Conservation (phyloP, 2,113 vertebrate genomes). For the Narcine bancroftii region DNA sequence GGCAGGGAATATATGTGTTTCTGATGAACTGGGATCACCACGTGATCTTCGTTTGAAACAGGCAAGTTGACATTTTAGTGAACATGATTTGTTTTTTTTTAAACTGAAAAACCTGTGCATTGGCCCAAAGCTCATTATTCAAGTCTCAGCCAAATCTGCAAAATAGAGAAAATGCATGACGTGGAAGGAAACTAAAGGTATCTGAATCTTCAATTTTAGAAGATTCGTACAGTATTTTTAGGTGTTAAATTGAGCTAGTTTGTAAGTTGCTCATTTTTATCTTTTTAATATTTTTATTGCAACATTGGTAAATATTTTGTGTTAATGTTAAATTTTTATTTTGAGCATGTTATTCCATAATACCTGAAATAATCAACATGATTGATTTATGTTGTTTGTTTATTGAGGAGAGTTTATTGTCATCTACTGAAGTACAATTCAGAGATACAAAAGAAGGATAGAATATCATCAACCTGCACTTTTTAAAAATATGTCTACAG, state of each 20-base stretch:
- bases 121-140: not conserved
- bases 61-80: slow-evolving; percentile 57
- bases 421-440: no score
- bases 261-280: not conserved
- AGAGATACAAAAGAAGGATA: not conserved
- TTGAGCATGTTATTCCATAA: not conserved
- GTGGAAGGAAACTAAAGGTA: not conserved
- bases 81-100: slow-evolving; percentile 7
- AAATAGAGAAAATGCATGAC: not conserved
- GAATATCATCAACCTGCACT: not conserved
- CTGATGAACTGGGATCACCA: slow-evolving; percentile 59
- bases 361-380: not conserved
- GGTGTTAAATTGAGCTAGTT: not conserved
- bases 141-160: not conserved
- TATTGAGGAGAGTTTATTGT: no score
- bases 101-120: not conserved
- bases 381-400: no score
- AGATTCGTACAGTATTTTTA: not conserved
- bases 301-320: not conserved
- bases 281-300: not conserved
- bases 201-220: not conserved
- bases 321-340: not conserved
- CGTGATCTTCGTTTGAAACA: slow-evolving; percentile 68
- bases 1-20: slow-evolving; percentile 68
- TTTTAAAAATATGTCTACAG: not conserved